phyloP scores from a whole-genome alignment of 2,797 vertebrate genomes.

The Enteromius unitaeniatus region DNA sequence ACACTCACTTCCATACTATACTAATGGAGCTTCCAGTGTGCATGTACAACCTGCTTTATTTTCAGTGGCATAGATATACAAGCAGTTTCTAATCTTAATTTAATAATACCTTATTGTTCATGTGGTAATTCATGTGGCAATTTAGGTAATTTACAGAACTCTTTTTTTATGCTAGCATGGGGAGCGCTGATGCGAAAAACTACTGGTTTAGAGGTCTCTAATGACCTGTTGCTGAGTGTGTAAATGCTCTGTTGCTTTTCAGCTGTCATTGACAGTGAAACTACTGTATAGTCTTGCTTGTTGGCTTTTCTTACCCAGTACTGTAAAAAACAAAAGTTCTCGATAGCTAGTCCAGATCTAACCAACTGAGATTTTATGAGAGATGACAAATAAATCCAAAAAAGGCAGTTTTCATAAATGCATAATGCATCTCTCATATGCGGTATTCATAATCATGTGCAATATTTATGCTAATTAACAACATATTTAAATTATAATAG shows the following conservation, averaged over 20 bases:
- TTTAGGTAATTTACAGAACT: conserved; percentile 23
- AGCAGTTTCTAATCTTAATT: conserved; percentile 6
- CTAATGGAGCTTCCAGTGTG: neutral
- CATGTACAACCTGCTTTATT: neutral
- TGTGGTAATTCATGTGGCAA: neutral
- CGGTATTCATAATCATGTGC: neutral
- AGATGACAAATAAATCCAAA: neutral
- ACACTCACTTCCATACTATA: neutral
- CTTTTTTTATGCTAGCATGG: conserved; percentile 27
- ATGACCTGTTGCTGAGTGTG: conserved; percentile 30
- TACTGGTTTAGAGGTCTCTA: conserved; percentile 28
- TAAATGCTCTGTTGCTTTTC: conserved; percentile 36
- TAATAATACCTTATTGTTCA: neutral
- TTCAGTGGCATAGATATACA: neutral
- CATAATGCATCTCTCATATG: neutral
- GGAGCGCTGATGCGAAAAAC: conserved; percentile 24
- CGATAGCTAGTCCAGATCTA: neutral
- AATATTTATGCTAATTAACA: neutral
- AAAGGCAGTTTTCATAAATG: neutral
- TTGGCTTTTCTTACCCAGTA: neutral
- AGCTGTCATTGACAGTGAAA: conserved; percentile 19
- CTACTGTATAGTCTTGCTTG: conserved; percentile 15
- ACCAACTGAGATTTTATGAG: neutral
- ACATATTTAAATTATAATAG: neutral
- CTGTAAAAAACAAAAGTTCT: neutral